Conservation (phyloP, 2,113 vertebrate genomes). For the Sarotherodon lohbergeri region DNA sequence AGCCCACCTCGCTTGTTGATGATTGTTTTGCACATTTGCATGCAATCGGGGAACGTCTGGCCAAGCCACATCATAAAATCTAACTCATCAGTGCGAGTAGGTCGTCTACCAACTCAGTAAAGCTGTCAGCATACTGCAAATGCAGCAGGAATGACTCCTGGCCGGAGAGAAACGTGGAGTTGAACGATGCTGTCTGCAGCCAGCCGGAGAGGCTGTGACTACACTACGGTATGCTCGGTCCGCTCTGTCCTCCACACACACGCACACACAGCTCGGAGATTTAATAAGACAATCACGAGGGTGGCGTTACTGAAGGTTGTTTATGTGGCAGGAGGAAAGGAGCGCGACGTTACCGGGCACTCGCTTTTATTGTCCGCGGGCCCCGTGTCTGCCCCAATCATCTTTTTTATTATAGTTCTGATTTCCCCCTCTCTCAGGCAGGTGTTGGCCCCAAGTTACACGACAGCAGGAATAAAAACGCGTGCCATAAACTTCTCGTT, state of each 20-base stretch:
- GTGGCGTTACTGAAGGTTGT: not conserved
- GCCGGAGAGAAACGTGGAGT: conserved; percentile 36
- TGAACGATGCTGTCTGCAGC: conserved; percentile 9
- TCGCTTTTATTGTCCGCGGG: conserved; percentile 3
- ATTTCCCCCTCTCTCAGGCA: not conserved
- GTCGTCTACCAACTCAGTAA: conserved; percentile 59
- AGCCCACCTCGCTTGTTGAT: not conserved
- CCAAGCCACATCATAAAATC: conserved; percentile 45
- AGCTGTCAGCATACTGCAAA: conserved; percentile 70
- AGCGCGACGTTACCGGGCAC: not conserved
- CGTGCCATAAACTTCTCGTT: not conserved
- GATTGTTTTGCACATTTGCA: conserved; percentile 56
- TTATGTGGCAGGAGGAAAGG: not conserved
- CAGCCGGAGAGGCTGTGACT: not conserved
- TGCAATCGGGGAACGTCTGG: conserved; percentile 30
- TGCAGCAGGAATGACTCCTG: conserved; percentile 64
- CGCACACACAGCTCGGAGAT: not conserved
- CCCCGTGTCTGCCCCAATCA: not conserved
- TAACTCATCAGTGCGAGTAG: conserved; percentile 55
- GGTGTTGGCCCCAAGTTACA: conserved; percentile 24
- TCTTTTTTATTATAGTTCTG: not conserved
- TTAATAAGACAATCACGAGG: not conserved
- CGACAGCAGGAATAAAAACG: not conserved
- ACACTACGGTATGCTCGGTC: not conserved
- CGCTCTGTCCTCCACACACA: not conserved